Percentiles rank a stretch among this genome's conserved stretches.
These are phyloP conservation scores for Atherinosoma microstoma DNA, from an alignment of 2,797 vertebrate genomes.

Conservation along the genomic window DNA sequence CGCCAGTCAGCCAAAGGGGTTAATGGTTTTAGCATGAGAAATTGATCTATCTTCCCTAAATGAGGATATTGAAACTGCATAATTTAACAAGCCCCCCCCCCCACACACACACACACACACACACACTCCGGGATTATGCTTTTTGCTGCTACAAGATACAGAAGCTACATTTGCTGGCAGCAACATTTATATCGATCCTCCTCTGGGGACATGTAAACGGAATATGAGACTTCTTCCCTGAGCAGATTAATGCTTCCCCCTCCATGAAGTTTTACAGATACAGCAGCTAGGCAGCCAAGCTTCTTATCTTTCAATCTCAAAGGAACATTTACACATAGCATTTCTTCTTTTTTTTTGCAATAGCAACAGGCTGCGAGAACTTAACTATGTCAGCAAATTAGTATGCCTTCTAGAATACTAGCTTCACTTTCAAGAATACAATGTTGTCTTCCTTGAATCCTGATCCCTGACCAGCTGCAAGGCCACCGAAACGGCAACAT, in stretches of 20 bases:
- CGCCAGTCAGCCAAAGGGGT: conserved; percentile 55
- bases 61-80: conserved; percentile 73
- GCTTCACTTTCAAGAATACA: neutral
- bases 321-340: neutral
- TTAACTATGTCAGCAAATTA: neutral
- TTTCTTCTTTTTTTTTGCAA: neutral
- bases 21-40: conserved; percentile 70
- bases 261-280: conserved; percentile 2
- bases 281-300: neutral
- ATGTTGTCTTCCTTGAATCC: neutral
- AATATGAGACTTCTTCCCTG: conserved; percentile 26
- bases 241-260: conserved; percentile 28
- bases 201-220: conserved; percentile 20
- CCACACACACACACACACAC: no score
- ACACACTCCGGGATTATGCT: neutral
- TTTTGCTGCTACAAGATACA: conserved; percentile 2
- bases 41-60: conserved; percentile 72
- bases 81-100: conserved; percentile 49
- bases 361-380: neutral
- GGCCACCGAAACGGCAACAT: conserved; percentile 35
- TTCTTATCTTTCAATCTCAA: neutral
- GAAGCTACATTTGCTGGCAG: conserved; percentile 1
- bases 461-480: conserved; percentile 20
- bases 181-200: conserved; percentile 44
- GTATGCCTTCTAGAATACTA: neutral